phyloP scores from a whole-genome alignment of 2,113 vertebrate species.

The Verasper variegatus region DNA sequence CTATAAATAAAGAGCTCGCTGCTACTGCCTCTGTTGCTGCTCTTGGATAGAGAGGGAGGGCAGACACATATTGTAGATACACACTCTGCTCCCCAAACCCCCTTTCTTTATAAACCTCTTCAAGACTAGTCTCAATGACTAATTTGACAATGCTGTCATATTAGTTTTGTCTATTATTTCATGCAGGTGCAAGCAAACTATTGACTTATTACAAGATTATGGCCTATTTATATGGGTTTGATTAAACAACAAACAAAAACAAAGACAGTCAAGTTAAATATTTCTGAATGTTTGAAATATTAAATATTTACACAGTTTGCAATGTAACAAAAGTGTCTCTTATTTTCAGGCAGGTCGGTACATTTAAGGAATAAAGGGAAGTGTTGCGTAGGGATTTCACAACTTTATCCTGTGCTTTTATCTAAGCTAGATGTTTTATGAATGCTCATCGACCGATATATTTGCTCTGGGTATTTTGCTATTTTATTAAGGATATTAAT shows the following conservation, averaged over 20 bases:
- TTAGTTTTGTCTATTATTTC: slow-evolving; percentile 1
- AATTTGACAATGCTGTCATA: slow-evolving; percentile 8
- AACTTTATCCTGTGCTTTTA: slow-evolving; percentile 45
- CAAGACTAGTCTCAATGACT: slow-evolving; percentile 3
- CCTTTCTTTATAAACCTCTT: slow-evolving; percentile 1
- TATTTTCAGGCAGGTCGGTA: slow-evolving; percentile 2
- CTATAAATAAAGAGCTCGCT: slow-evolving; percentile 73
- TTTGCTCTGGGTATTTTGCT: background rate
- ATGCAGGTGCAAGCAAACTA: background rate
- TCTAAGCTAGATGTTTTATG: slow-evolving; percentile 4
- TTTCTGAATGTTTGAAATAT: background rate
- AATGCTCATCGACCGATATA: background rate
- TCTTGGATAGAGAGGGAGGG: slow-evolving; percentile 30
- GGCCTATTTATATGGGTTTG: background rate
- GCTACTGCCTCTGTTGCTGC: slow-evolving; percentile 50
- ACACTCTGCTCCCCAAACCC: background rate
- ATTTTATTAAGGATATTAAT: background rate
- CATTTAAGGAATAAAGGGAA: slow-evolving; percentile 30
- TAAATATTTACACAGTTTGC: background rate
- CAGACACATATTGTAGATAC: slow-evolving; percentile 13
- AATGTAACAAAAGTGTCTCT: background rate
- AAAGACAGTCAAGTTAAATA: background rate
- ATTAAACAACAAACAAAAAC: background rate
- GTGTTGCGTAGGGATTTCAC: slow-evolving; percentile 54
- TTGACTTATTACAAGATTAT: background rate